Percentiles rank a stretch among this genome's conserved stretches.
Conservation (phyloP, 2,888 invertebrate genomes). For the Melikaiella ostensackeni region DNA sequence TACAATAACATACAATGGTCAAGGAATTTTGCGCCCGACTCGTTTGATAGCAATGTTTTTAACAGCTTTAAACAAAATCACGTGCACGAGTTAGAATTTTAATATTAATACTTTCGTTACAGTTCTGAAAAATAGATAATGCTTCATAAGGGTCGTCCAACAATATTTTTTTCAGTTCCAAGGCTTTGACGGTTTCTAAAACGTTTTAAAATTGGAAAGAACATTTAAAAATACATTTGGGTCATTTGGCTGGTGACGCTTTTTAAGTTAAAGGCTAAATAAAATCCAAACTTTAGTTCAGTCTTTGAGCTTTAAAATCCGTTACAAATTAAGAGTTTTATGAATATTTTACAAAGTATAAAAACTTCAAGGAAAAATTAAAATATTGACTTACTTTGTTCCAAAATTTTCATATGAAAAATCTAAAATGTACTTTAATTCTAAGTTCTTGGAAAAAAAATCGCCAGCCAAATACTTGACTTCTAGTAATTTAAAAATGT, state of each 20-base stretch:
- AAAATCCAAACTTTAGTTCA: too few relatives aligned
- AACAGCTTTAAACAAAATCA: constrained; percentile 30
- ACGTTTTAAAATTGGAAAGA: background rate
- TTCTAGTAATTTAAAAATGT: background rate
- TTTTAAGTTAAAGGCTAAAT: too few relatives aligned
- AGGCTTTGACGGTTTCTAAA: background rate
- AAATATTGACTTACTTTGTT: too few relatives aligned
- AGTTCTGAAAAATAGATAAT: background rate
- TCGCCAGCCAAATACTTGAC: too few relatives aligned
- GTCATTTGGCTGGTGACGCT: too few relatives aligned
- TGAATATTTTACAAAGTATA: too few relatives aligned
- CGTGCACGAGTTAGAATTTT: constrained; percentile 34
- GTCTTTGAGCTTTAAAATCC: too few relatives aligned
- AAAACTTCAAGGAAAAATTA: too few relatives aligned
- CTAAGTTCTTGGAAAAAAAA: too few relatives aligned
- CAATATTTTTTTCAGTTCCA: background rate
- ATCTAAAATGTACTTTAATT: too few relatives aligned
- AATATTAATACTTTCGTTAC: constrained; percentile 21
- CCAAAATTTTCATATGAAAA: too few relatives aligned
- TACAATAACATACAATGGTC: constrained; percentile 56
- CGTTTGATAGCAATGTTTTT: constrained; percentile 35
- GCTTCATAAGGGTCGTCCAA: constrained; percentile 1
- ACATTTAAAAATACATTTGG: background rate
- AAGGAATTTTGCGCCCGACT: constrained; percentile 36
- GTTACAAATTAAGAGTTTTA: too few relatives aligned